Evolutionary conservation across 2,888 invertebrate genomes (phyloP).

Genomic region (Thelaira solivaga): DNA sequence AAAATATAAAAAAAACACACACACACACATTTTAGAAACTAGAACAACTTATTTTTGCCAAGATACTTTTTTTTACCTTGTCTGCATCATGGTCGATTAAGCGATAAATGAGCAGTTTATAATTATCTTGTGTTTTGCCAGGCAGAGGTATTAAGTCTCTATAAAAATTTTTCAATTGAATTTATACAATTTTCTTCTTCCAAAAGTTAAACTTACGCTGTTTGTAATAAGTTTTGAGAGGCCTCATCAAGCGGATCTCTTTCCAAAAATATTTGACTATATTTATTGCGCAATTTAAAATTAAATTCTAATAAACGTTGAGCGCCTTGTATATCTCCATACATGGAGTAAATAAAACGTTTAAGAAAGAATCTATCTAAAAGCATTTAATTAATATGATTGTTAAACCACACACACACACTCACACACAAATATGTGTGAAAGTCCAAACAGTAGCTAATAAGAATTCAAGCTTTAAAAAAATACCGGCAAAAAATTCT

Average conservation of each 20-base stretch:
- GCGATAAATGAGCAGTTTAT: slow-evolving; percentile 83
- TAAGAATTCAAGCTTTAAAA: too few relatives aligned
- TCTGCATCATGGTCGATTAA: slow-evolving; percentile 81
- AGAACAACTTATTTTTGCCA: background rate
- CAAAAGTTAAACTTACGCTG: slow-evolving; percentile 71
- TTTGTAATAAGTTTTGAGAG: slow-evolving; percentile 71
- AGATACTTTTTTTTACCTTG: slow-evolving; percentile 72
- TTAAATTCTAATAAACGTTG: slow-evolving; percentile 73
- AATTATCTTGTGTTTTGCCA: slow-evolving; percentile 82
- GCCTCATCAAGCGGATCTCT: slow-evolving; percentile 77
- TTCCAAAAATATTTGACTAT: slow-evolving; percentile 79
- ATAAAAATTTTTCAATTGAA: background rate
- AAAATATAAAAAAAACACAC: background rate
- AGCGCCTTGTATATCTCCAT: slow-evolving; percentile 71
- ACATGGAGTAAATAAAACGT: slow-evolving; percentile 72
- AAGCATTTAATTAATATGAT: slow-evolving; percentile 21
- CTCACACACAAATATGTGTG: too few relatives aligned
- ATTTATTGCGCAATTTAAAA: slow-evolving; percentile 78
- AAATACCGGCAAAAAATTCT: too few relatives aligned
- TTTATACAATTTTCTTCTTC: background rate
- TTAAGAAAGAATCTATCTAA: slow-evolving; percentile 70
- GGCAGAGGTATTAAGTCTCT: slow-evolving; percentile 85
- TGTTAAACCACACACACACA: background rate
- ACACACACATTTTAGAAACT: background rate
- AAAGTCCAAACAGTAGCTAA: too few relatives aligned